Base-by-base conservation (phyloP, 2,888 invertebrate species). In the Cataglyphis albicans region DNA sequence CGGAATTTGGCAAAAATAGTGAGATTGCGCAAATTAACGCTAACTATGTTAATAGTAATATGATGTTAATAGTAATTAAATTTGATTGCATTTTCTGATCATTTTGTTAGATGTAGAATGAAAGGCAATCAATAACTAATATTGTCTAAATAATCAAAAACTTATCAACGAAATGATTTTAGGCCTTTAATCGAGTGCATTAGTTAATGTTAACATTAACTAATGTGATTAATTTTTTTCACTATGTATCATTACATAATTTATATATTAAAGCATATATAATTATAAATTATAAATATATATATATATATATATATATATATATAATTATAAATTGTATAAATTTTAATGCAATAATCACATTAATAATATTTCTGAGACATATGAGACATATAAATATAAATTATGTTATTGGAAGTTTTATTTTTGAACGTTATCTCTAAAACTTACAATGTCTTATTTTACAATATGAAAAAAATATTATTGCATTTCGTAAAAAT, bases 21-120 rank as follows among this genome's bases (percentile, higher is more conserved):
- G n/a, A 84, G 35, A 61, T n/a, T 25, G n/a, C 38, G 21, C 70
- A 44, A 80, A 82, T 81, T 81, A 44, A 74, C 32, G 44, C 18
- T 15, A 38, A 59, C 5, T 29, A 5, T 52, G 7, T 52, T 52
- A 52, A 52, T 10, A 21, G 0, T 57, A 63, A 44, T 41, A n/a
- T n/a, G n/a, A 5, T 52, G 7, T 52, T 52, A 52, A 52, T 10
- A 21, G 0, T 57, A 63, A 44, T 41, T 29, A 44, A 44, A 63
- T 44, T 44, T 4, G 21, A 73, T 41, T 41, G 41, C 18, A n/a
- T 21, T 61, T 32, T 32, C 21, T 21, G 15, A 44, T 61, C 12
- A 4, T 44, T 48, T 6, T 18, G 18, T 44, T 44, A 44, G 44
- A 44, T 44, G 15, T 18, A 38, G 5, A 65, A 52, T n/a, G 52